Percentiles rank a stretch among this genome's conserved stretches.
Evolutionary conservation across 1,140 invertebrate species (phyloP).

Genomic region (Bombus ignitus): DNA sequence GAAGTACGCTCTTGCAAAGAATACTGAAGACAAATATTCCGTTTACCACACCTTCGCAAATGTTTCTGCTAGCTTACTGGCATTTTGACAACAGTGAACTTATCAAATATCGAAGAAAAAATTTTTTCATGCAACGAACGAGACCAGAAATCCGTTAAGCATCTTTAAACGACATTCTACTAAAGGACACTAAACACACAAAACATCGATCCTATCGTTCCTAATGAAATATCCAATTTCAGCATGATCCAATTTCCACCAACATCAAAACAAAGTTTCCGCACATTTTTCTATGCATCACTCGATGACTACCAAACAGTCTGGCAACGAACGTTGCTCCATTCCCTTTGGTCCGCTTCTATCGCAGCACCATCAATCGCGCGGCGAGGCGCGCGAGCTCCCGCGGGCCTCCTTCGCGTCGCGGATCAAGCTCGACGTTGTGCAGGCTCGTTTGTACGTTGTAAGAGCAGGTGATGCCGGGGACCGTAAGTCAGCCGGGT

Average conservation of each 20-base stretch:
- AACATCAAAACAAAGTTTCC: background rate
- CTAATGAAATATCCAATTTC: background rate
- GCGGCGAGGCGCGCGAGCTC: background rate
- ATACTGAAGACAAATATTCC: no score
- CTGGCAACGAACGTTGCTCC: background rate
- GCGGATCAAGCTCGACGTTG: constrained; percentile 49
- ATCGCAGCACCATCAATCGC: constrained; percentile 6
- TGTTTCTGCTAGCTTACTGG: background rate
- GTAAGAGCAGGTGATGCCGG: constrained; percentile 51
- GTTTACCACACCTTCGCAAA: no score
- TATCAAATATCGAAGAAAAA: background rate
- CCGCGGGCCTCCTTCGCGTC: background rate
- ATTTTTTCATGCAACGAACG: no score
- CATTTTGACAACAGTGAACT: background rate
- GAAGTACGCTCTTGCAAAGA: no score
- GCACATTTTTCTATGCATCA: background rate
- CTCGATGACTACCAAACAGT: no score
- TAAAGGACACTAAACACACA: no score
- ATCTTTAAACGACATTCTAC: no score
- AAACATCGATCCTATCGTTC: background rate
- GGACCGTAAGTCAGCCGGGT: constrained; percentile 59
- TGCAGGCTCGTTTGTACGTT: constrained; percentile 56
- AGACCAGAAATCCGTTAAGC: no score
- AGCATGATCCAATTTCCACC: background rate
- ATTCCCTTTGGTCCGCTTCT: background rate